A percentile compares a stretch with the other conserved stretches of the same genome.
Evolutionary conservation across 2,888 invertebrate genomes (phyloP).

Genomic region (Mellilla xanthometata): DNA sequence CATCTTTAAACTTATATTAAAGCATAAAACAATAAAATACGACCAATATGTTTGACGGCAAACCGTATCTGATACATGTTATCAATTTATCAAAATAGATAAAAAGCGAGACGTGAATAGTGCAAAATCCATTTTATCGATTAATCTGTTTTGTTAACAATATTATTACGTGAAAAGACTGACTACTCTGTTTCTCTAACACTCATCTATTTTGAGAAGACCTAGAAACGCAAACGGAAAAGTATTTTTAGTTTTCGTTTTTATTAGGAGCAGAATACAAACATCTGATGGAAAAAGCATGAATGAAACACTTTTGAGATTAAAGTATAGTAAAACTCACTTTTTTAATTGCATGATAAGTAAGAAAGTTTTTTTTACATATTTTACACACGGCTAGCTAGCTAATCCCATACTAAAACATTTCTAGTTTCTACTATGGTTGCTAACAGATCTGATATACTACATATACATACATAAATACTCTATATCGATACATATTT

Average conservation of each 20-base stretch:
- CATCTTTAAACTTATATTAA: slow-evolving; percentile 1
- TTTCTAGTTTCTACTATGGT: too few species aligned
- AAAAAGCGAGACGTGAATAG: slow-evolving; percentile 10
- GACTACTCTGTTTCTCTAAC: slow-evolving; percentile 2
- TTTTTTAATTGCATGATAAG: too few species aligned
- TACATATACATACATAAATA: too few species aligned
- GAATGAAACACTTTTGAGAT: too few species aligned
- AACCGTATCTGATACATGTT: slow-evolving; percentile 36
- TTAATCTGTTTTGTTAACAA: slow-evolving; percentile 9
- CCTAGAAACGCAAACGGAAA: slow-evolving; percentile 14
- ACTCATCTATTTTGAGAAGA: slow-evolving; percentile 19
- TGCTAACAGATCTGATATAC: too few species aligned
- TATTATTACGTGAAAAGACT: slow-evolving; percentile 9
- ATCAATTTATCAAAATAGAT: slow-evolving; percentile 39
- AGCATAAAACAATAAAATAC: slow-evolving; percentile 9
- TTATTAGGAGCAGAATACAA: too few species aligned
- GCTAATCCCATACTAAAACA: too few species aligned
- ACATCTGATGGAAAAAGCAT: too few species aligned
- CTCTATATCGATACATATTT: too few species aligned
- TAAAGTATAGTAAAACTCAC: too few species aligned
- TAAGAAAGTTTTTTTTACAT: too few species aligned
- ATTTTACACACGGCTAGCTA: too few species aligned
- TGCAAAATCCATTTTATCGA: slow-evolving; percentile 21
- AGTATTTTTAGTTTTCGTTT: slow-evolving; percentile 7
- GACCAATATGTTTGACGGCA: slow-evolving; percentile 16